phyloP scores from a whole-genome alignment of 2,888 invertebrate genomes.

The Eulithis testata region DNA sequence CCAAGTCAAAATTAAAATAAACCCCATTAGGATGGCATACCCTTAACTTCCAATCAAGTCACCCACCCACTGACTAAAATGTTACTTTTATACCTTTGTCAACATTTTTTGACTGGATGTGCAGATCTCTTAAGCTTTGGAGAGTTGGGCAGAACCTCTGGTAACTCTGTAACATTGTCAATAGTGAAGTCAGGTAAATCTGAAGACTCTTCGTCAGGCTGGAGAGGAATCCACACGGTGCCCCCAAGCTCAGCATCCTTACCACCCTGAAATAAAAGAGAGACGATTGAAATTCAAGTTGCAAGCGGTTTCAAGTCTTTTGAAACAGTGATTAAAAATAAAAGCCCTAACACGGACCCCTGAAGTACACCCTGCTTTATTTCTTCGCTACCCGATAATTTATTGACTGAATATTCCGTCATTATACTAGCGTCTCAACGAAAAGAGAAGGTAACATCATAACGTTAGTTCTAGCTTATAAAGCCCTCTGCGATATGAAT shows the following conservation, averaged over 20 bases:
- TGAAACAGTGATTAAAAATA: too few relatives aligned
- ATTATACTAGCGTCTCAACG: too few relatives aligned
- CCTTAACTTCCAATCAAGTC: slow-evolving; percentile 2
- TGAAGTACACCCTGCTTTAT: too few relatives aligned
- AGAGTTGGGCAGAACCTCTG: slow-evolving; percentile 84
- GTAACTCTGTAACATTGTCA: slow-evolving; percentile 86
- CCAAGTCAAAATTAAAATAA: not conserved
- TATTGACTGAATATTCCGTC: too few relatives aligned
- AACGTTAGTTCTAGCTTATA: too few relatives aligned
- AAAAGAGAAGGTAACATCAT: too few relatives aligned
- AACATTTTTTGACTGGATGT: slow-evolving; percentile 39
- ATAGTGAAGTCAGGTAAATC: slow-evolving; percentile 87
- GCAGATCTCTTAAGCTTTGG: slow-evolving; percentile 69
- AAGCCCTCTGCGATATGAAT: too few relatives aligned
- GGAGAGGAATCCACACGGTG: slow-evolving; percentile 92
- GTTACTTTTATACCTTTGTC: slow-evolving; percentile 24
- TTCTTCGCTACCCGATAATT: too few relatives aligned
- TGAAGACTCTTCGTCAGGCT: slow-evolving; percentile 76
- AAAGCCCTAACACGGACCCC: too few relatives aligned
- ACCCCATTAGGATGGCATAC: slow-evolving; percentile 4
- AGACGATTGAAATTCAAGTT: too few relatives aligned
- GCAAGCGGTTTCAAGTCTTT: too few relatives aligned
- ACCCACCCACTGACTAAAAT: slow-evolving; percentile 15
- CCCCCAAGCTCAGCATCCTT: slow-evolving; percentile 90
- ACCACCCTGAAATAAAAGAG: slow-evolving; percentile 84